A percentile compares a stretch with the other conserved stretches of the same genome.
These are phyloP conservation scores for Pavo muticus DNA, from an alignment of 2,113 vertebrate species.

Conservation along the genomic window DNA sequence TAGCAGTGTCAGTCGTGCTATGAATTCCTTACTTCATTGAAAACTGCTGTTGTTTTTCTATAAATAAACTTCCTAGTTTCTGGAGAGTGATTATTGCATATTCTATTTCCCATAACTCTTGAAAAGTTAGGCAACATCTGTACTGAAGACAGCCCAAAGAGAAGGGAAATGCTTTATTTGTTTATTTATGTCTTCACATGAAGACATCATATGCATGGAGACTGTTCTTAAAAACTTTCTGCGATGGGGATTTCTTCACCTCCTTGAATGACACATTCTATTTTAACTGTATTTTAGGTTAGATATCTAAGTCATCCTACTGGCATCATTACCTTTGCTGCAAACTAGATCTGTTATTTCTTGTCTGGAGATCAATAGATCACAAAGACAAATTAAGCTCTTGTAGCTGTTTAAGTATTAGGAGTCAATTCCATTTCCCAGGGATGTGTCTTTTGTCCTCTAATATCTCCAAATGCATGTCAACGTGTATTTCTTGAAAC, in stretches of 20 bases:
- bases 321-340: neutral
- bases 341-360: neutral
- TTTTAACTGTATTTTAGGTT: neutral
- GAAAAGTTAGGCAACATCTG: neutral
- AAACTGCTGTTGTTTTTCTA: neutral
- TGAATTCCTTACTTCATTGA: neutral
- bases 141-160: neutral
- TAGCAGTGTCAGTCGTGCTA: neutral
- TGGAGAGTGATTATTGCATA: neutral
- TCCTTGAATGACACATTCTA: neutral
- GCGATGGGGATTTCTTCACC: neutral
- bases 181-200: neutral
- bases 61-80: neutral
- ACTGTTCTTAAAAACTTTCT: neutral
- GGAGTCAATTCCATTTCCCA: neutral
- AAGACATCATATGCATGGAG: neutral
- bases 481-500: neutral
- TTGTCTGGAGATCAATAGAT: neutral
- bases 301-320: neutral
- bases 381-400: neutral
- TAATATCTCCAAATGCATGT: neutral
- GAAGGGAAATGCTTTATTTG: neutral
- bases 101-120: neutral
- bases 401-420: neutral
- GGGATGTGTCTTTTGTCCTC: neutral